These are phyloP conservation scores for Nautilus pompilius DNA, from an alignment of 1,140 invertebrate species.

Conservation along the genomic window DNA sequence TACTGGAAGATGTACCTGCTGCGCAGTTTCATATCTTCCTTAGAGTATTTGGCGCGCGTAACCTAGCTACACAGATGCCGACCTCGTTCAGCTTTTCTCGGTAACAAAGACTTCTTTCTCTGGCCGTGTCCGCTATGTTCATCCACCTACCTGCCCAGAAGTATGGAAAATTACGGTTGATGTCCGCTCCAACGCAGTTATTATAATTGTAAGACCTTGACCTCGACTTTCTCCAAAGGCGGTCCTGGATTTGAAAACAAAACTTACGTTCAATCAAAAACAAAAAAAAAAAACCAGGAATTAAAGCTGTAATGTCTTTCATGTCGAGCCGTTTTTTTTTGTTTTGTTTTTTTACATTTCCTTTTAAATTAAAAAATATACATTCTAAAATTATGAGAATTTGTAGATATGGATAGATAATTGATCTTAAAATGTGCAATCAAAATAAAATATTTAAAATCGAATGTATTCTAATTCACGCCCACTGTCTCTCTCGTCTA, in stretches of 20 bases:
- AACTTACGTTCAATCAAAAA: not conserved
- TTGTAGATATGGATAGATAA: too few species aligned
- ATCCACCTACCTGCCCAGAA: slow-evolving; percentile 33
- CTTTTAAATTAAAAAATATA: too few species aligned
- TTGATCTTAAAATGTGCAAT: too few species aligned
- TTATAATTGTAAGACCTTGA: not conserved
- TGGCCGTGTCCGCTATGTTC: not conserved
- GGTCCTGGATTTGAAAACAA: slow-evolving; percentile 9
- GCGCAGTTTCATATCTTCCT: too few species aligned
- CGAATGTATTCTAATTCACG: too few species aligned
- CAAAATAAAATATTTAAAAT: too few species aligned
- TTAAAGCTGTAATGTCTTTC: too few species aligned
- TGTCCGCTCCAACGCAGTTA: slow-evolving; percentile 40
- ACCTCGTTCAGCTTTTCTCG: not conserved
- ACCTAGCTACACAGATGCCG: not conserved
- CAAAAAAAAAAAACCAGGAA: too few species aligned
- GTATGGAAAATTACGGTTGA: slow-evolving; percentile 46
- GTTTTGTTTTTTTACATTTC: too few species aligned
- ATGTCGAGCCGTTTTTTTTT: too few species aligned
- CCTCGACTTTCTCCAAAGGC: slow-evolving; percentile 47
- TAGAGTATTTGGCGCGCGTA: not conserved
- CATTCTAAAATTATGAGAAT: too few species aligned
- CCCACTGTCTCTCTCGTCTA: too few species aligned
- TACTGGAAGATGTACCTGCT: not conserved
- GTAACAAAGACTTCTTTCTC: not conserved